phyloP scores from a whole-genome alignment of 2,888 invertebrate species.

The Linyphia triangularis region DNA sequence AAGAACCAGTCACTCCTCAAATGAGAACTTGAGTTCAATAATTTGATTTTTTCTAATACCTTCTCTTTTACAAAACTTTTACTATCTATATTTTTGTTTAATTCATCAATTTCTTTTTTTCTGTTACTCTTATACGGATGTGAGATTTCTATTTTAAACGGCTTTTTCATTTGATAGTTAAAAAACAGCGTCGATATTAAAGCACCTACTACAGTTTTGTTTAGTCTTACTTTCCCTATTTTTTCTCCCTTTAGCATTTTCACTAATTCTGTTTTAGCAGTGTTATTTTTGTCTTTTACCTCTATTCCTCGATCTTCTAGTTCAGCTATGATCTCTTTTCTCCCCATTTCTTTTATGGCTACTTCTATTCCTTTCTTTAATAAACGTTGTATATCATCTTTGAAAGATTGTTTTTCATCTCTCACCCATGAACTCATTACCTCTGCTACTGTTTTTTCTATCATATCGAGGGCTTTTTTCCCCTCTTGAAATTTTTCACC shows the following conservation, averaged over 20 bases:
- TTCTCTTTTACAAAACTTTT: constrained; percentile 18
- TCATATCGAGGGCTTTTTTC: constrained; percentile 2
- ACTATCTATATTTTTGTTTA: neutral
- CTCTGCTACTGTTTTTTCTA: constrained; percentile 4
- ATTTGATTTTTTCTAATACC: constrained; percentile 5
- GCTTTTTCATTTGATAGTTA: neutral
- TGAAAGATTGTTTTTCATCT: neutral
- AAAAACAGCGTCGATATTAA: constrained; percentile 3
- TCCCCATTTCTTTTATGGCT: no score
- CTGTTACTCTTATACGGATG: neutral
- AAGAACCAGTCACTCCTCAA: constrained; percentile 11
- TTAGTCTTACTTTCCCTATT: neutral
- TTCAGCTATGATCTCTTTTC: no score
- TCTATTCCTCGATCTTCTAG: no score
- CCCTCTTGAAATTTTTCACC: neutral
- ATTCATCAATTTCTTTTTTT: constrained; percentile 14
- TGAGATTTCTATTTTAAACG: no score
- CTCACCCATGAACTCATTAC: neutral
- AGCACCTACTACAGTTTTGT: constrained; percentile 3
- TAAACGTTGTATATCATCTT: neutral
- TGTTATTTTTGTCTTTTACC: no score
- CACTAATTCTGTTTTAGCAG: no score
- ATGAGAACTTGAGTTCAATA: constrained; percentile 20
- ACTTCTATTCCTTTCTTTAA: neutral
- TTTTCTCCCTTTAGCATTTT: neutral